Conservation (phyloP, 2,888 invertebrate genomes). For the Polydrusus tereticollis region DNA sequence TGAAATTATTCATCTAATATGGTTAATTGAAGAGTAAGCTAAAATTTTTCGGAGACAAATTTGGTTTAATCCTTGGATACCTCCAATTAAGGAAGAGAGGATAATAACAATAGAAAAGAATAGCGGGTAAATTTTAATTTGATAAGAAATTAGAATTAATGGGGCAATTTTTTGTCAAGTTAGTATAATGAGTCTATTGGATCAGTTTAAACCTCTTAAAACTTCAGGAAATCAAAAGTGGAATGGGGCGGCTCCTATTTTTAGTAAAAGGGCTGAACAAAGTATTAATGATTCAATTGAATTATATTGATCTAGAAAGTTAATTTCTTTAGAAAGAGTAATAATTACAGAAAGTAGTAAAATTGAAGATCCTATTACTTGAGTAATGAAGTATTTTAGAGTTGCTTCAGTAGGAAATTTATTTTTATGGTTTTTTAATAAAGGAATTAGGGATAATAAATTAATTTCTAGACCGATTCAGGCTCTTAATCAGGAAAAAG, state of each 20-base stretch:
- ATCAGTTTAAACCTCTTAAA: constrained; percentile 72
- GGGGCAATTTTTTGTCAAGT: constrained; percentile 78
- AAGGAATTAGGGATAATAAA: constrained; percentile 73
- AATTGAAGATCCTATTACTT: constrained; percentile 72
- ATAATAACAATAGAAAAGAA: constrained; percentile 68
- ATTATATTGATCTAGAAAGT: constrained; percentile 54
- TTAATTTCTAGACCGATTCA: constrained; percentile 78
- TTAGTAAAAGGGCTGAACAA: constrained; percentile 67
- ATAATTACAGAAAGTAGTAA: constrained; percentile 69
- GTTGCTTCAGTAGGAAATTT: constrained; percentile 70
- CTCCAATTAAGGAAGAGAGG: constrained; percentile 68
- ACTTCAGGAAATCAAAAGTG: constrained; percentile 75
- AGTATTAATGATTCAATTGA: constrained; percentile 51
- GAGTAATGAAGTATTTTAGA: constrained; percentile 74
- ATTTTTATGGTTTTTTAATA: constrained; percentile 71
- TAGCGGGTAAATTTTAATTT: constrained; percentile 61
- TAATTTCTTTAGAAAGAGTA: constrained; percentile 64
- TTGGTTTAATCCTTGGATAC: constrained; percentile 68
- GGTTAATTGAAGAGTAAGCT: constrained; percentile 76
- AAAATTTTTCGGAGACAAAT: constrained; percentile 70
- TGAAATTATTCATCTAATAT: constrained; percentile 70
- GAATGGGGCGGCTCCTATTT: constrained; percentile 73
- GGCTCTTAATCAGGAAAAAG: constrained; percentile 67
- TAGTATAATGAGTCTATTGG: constrained; percentile 71
- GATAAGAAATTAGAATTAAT: constrained; percentile 67